Base-by-base conservation (phyloP, 2,113 vertebrate genomes). In the Xenopus borealis region DNA sequence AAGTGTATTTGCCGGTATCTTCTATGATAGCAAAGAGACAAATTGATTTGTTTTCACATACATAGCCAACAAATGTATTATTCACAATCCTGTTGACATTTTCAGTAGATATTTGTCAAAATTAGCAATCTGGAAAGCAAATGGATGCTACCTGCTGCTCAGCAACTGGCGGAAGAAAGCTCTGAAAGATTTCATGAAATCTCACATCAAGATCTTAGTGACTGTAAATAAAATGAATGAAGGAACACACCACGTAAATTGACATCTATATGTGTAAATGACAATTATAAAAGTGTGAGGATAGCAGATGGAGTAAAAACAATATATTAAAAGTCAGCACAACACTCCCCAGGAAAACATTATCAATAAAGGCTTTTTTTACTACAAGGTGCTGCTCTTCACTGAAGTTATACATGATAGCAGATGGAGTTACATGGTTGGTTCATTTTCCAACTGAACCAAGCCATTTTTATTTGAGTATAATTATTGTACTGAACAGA, bases 31-130 rank as follows among this genome's bases (percentile, higher is more conserved):
- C 23, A n/a, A 57, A 44, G 66, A 81, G 64, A 69, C 69, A 72
- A 81, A 75, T 75, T 71, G 71, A 64, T 69, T 78, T 74, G 72
- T 53, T 79, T 74, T 72, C 68, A 75, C 62, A 73, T 66, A 45
- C 50, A 78, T 66, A 72, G 78, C 72, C 69, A 69, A 66, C 70
- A 44, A 46, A 69, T 47, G 62, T 46, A 62, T 75, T 72, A 75
- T 79, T 79, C 71, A 75, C 55, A 78, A 78, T 44, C 59, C 45
- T 74, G 66, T 50, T 78, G 78, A 79, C 59, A 75, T 78, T 79
- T 70, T 79, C 66, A 18, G 64, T 19, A 64, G 71, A 75, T 69
- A 52, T 45, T 80, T 65, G 78, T 78, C 64, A 81, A 80, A 78
- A 73, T 27, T 23, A 66, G 59, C 75, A 68, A 79, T 72, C 75